Evolutionary conservation across 1,140 invertebrate genomes (phyloP).

Genomic region (Proales similis): DNA sequence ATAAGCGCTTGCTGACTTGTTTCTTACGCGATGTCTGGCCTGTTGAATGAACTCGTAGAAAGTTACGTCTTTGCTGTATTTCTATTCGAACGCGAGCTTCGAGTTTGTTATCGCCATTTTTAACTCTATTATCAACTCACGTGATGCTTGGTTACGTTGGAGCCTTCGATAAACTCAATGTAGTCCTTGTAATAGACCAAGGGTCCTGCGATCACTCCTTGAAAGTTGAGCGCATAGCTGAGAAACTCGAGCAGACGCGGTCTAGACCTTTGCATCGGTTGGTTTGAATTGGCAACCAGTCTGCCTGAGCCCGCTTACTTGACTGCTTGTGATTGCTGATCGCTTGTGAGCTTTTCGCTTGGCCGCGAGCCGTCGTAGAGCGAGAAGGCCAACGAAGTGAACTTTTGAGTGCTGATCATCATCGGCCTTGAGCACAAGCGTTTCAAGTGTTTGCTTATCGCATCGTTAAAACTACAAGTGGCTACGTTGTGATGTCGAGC

Average conservation of each 20-base stretch:
- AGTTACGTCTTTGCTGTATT: not conserved
- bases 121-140: not conserved
- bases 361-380: constrained; percentile 70
- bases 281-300: not conserved
- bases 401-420: constrained; percentile 94
- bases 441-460: not conserved
- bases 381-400: constrained; percentile 81
- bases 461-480: not conserved
- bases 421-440: constrained; percentile 59
- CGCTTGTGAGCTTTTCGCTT: not conserved
- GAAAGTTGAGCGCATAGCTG: constrained; percentile 39
- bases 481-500: constrained; percentile 13
- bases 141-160: not conserved
- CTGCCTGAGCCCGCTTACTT: not conserved
- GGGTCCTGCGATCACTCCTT: constrained; percentile 38
- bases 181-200: constrained; percentile 37
- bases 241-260: constrained; percentile 36
- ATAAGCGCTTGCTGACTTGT: not conserved
- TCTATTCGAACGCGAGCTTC: not conserved
- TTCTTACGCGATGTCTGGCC: not conserved
- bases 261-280: not conserved
- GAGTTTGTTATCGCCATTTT: not conserved
- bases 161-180: constrained; percentile 35
- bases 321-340: not conserved
- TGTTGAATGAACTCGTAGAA: not conserved